Base-by-base conservation (phyloP, 2,113 vertebrate genomes). In the Strix uralensis region DNA sequence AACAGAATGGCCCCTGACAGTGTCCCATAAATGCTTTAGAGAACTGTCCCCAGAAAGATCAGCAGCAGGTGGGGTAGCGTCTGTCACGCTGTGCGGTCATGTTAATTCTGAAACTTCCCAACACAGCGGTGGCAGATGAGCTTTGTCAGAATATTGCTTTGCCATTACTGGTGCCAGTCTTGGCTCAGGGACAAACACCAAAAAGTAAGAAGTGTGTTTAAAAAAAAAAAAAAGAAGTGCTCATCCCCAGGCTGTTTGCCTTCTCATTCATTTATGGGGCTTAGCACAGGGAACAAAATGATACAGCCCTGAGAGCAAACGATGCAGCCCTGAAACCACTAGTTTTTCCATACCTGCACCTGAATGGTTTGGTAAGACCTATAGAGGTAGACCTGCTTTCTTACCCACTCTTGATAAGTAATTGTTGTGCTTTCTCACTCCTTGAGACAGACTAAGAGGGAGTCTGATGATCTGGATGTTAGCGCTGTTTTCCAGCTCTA, bases 101-200 rank as follows among this genome's bases (percentile, higher is more conserved):
- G 57, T 38, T 71, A 62, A 51, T 95, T 89, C 40, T 89, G 81
- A 74, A 84, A 57, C 59, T 89, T 95, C 38, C 80, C 65, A 86
- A 14, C 19, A 34, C 29, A 74, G 52, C 1, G 1, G 80, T 62
- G 63, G 65, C 73, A 84, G 69, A 81, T 79, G 70, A 91, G 44
- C 44, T 81, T 77, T 91, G 61, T 92, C 69, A 92, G 46, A 91
- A n/a, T 59, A 71, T 21, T 1, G 1, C 26, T 86, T 84, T 89
- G 47, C 55, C 13, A 5, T 71, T 84, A 26, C 29, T 81, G 69
- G 14, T 89, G 47, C n/a, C 52, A 71, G 26, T 30, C 73, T 85
- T 5, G 2, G 38, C 65, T 83, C 9, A 20, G 58, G 49, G 27
- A 70, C 34, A 77, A 77, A 47, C 25, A 81, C 20, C 32, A 69